A percentile compares a stretch with the other conserved stretches of the same genome.
Conservation (phyloP, 1,140 invertebrate species). For the Cyclina sinensis region DNA sequence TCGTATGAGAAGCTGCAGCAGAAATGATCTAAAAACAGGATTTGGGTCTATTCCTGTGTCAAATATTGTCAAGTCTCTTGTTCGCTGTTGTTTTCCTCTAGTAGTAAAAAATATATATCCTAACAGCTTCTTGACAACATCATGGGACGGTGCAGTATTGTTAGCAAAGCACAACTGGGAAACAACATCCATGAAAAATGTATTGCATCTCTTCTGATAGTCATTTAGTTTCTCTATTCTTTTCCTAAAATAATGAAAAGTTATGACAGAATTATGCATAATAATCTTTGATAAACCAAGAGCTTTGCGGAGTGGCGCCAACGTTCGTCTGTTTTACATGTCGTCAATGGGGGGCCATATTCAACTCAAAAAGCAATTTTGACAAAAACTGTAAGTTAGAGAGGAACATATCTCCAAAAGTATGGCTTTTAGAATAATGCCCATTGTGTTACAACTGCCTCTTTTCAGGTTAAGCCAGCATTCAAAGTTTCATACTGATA, state of each 20-base stretch:
- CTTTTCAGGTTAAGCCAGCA: too few relatives aligned
- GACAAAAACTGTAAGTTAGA: too few relatives aligned
- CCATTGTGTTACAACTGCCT: too few relatives aligned
- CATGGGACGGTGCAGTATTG: conserved; percentile 74
- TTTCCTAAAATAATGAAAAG: conserved; percentile 23
- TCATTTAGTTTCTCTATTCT: conserved; percentile 13
- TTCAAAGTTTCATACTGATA: too few relatives aligned
- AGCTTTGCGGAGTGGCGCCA: too few relatives aligned
- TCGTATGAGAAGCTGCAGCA: conserved; percentile 79
- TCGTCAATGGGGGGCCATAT: too few relatives aligned
- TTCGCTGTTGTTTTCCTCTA: conserved; percentile 48
- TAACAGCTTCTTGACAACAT: conserved; percentile 78
- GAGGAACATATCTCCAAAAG: too few relatives aligned
- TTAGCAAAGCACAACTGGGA: conserved; percentile 80
- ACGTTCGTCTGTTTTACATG: too few relatives aligned
- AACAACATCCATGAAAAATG: conserved; percentile 82
- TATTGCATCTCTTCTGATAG: conserved; percentile 77
- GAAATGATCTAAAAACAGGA: conserved; percentile 81
- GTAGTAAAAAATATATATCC: conserved; percentile 76
- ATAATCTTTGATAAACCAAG: too few relatives aligned
- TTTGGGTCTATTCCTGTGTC: conserved; percentile 79
- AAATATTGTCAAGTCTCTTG: conserved; percentile 77
- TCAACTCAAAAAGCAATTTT: too few relatives aligned
- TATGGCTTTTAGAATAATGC: too few relatives aligned
- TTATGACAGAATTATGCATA: not conserved